Percentiles rank a stretch among this genome's conserved stretches.
These are phyloP conservation scores for Drosophila chauvacae DNA, from an alignment of 1,140 invertebrate species.

Conservation along the genomic window DNA sequence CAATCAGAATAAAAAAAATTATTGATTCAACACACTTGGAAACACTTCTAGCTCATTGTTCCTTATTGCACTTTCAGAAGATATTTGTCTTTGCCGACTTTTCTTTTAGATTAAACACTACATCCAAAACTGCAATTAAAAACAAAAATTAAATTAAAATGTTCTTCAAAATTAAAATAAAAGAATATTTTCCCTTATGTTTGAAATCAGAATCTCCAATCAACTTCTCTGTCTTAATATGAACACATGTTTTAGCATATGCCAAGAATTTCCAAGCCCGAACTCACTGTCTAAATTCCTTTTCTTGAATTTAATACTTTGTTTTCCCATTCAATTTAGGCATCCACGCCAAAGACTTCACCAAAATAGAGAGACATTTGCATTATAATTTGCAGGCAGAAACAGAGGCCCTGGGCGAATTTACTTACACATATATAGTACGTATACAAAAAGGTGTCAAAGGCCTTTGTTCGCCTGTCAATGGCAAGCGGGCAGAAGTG, in stretches of 20 bases:
- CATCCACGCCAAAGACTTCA: slow-evolving; percentile 1
- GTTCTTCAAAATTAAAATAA: too few species aligned
- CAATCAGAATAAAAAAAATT: too few species aligned
- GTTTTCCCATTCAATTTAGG: slow-evolving; percentile 10
- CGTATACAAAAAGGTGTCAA: slow-evolving; percentile 67
- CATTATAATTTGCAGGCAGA: slow-evolving; percentile 64
- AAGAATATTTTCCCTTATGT: background rate
- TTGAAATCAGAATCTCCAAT: background rate
- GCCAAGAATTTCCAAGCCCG: background rate
- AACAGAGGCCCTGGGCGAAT: slow-evolving; percentile 10
- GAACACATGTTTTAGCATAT: background rate
- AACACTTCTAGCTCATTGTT: too few species aligned
- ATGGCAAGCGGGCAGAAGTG: slow-evolving; percentile 69
- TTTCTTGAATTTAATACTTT: background rate
- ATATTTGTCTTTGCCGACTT: too few species aligned
- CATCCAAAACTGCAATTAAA: too few species aligned
- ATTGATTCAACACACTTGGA: too few species aligned
- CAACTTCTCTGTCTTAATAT: background rate
- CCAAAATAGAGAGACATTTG: slow-evolving; percentile 51
- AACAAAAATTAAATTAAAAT: too few species aligned
- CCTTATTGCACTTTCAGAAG: too few species aligned
- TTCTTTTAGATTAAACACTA: too few species aligned
- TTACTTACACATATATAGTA: background rate
- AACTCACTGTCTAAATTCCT: background rate
- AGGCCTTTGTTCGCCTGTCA: slow-evolving; percentile 78